Evolutionary conservation across 1,140 invertebrate species (phyloP), one percentile per base, ranked within the genome.

Genomic region (Drosophila truncata): DNA sequence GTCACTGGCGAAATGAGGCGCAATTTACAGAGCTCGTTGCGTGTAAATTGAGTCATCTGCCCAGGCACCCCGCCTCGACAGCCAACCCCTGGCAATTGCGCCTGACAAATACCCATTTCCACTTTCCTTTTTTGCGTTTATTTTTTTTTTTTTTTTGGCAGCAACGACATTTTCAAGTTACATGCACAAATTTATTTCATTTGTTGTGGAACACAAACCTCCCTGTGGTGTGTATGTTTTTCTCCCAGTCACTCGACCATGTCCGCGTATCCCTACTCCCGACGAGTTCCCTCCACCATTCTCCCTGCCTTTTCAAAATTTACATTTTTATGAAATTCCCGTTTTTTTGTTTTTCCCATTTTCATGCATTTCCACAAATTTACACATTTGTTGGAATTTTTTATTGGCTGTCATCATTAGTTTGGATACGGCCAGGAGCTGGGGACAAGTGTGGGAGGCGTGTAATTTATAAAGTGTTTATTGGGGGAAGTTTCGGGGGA

Each of bases 381-480:
- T 78, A 88, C 84, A 88, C 84, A 87, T 87, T 87, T 87, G 84
- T 80, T 78, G 67, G 80, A 41, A 78, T 84, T 84, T 75, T 88
- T 87, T 88, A 87, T 87, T 87, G 84, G 84, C 80, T 88, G 85
- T 87, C 84, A 87, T 87, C 84, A 87, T 87, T 87, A 87, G 84
- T 88, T 87, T 88, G 55, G 80, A 77, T 80, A 67, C 70, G 63
- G 54, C 50, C 70, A 37, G 69, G 66, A 37, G 64, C 20, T 18
- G 69, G 69, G 35, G 52, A 79, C 83, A 69, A 76, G 76, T 78
- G 83, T 78, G 84, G 83, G 83, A 64, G 84, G 83, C 72, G 84
- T 67, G 74, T 80, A 66, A 73, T 70, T 87, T 80, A 69, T 73
- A 49, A 73, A 80, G 61, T 72, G 76, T 75, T 69, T 61, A 42